Percentiles rank a stretch among this genome's conserved stretches.
Evolutionary conservation across 2,888 invertebrate species (phyloP).

Genomic region (Synergus itoensis): DNA sequence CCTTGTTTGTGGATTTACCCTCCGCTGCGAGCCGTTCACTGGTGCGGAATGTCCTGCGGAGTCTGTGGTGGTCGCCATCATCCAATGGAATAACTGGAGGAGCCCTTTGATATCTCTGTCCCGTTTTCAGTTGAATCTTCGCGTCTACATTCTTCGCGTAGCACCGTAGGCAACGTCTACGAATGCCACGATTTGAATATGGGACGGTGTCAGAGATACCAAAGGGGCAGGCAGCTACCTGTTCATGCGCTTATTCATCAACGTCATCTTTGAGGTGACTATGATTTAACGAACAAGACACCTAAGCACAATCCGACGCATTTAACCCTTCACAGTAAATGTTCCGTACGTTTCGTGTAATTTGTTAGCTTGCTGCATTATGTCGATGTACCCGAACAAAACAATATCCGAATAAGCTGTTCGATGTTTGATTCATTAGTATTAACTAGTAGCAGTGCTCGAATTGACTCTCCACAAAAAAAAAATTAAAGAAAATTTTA

Average conservation of each 20-base stretch:
- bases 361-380: slow-evolving; percentile 63
- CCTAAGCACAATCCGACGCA: slow-evolving; percentile 59
- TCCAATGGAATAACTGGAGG: slow-evolving; percentile 76
- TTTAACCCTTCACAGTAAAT: slow-evolving; percentile 63
- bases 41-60: slow-evolving; percentile 89
- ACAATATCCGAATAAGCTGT: slow-evolving; percentile 47
- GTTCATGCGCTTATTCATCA: slow-evolving; percentile 76
- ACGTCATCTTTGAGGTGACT: slow-evolving; percentile 68
- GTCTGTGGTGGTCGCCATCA: slow-evolving; percentile 90
- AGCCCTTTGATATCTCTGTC: slow-evolving; percentile 76
- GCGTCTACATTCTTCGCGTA: slow-evolving; percentile 54
- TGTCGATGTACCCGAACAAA: slow-evolving; percentile 59
- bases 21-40: slow-evolving; percentile 91
- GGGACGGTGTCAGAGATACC: slow-evolving; percentile 76
- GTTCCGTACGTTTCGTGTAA: slow-evolving; percentile 67
- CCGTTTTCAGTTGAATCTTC: slow-evolving; percentile 67
- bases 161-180: slow-evolving; percentile 72
- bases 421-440: slow-evolving; percentile 33
- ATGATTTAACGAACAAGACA: slow-evolving; percentile 48
- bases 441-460: slow-evolving; percentile 38
- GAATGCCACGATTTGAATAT: slow-evolving; percentile 73
- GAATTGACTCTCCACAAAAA: background rate
- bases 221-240: slow-evolving; percentile 76
- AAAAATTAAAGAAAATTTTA: background rate
- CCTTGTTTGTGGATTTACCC: slow-evolving; percentile 97